Base-by-base conservation (phyloP, 2,888 invertebrate genomes). In the Hirtodrosophila histrioides region DNA sequence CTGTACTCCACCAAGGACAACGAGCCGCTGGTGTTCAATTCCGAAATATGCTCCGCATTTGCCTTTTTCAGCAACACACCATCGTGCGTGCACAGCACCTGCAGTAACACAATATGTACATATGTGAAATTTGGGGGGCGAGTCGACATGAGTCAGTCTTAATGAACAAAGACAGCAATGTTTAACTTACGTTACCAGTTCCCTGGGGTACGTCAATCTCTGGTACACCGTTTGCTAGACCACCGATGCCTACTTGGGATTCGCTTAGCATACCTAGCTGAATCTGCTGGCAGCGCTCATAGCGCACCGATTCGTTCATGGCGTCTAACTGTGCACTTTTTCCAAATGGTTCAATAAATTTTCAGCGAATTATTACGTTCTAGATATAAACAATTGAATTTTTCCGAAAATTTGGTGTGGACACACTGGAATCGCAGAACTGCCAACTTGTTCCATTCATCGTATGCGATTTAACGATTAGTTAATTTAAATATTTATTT, bases 41-140 rank as follows among this genome's bases (percentile, higher is more conserved):
- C 95, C 64, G 92, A 93, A 89, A 94, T 93, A 41, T 94, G 93
- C 31, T 93, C 92, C 0, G 94, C 94, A 44, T 93, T 92, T 49
- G 94, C 94, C 45, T 94, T 94, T 83, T 94, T 94, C 66, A 96
- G 92, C 6, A 96, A 93, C 17, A 96, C 95, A 4, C 96, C 96
- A 91, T 96, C 95, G 91, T 96, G 96, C n/a, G 94, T 94, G 90
- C 95, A 96, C 39, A 96, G 92, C 78, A 95, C 94, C 95, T 95
- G 53, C 2, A 73, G 2, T 17, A 17, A 17, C 17, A 17, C 17
- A 17, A 17, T 17, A 17, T 17, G 17, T 17, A 17, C 17, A 17
- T n/a, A n/a, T n/a, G n/a, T n/a, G n/a, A n/a, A 24, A 23, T 48
- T 4, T n/a, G n/a, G 10, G 1, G 9, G 40, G 27, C 41, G 17